Base-by-base conservation (phyloP, 35 echinoderm and acorn worm species). In the Anneissia japonica region DNA sequence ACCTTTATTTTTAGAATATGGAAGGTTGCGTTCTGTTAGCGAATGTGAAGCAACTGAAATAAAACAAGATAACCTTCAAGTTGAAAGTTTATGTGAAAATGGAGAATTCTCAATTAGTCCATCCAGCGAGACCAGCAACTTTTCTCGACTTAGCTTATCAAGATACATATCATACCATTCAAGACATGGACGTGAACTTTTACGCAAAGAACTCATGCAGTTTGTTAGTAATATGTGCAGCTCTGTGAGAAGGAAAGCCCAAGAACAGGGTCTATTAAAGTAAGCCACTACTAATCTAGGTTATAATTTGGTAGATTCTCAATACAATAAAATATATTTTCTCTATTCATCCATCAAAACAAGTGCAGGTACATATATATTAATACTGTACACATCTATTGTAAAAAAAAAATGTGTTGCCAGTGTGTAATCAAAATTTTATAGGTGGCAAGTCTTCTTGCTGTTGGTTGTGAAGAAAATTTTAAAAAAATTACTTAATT, bases 141-240 rank as follows among this genome's bases (percentile, higher is more conserved):
- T 64, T 64, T 64, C 51, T 64, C 51, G 19, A 2, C 51, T 64
- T 23, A 64, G 51, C 51, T 64, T 23, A 64, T 64, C 51, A 16
- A 64, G 26, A 26, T 64, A 19, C 51, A 64, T 64, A 26, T 64
- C 51, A 64, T 36, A 81, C 36, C 38, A 39, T 81, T 39, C 79
- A 38, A 36, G 23, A 19, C 51, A 23, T 33, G 95, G 95, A 16
- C 43, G 77, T 39, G 88, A 74, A 28, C 38, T 97, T 75, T 87
- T 97, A 19, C 79, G 91, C 21, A 90, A 89, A 64, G 95, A 97
- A 79, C 89, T 97, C 11, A 73, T 97, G 32, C 80, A 89, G 79
- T 81, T 97, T 34, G 86, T 97, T 12, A 84, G 88, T 35, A 97
- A 90, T 72, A 88, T 97, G 82, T 84, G 91, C 46, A 97, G 95